phyloP scores from a whole-genome alignment of 2,113 vertebrate species.

The Alligator sinensis region DNA sequence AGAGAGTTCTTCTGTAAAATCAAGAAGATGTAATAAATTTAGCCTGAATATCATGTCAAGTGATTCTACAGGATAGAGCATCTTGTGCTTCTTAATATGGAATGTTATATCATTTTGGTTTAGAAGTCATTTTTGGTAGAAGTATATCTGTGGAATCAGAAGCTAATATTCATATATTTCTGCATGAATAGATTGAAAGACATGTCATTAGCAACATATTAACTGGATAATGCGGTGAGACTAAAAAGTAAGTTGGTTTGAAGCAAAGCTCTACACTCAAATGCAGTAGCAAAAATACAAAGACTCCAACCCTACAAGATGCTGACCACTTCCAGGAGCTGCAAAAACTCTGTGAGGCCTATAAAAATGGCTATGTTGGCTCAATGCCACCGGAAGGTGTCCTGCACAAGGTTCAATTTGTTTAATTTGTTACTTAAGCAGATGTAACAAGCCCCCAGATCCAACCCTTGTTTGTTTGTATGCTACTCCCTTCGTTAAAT shows the following conservation, averaged over 20 bases:
- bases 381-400: background rate
- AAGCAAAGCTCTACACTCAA: background rate
- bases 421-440: background rate
- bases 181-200: background rate
- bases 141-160: background rate
- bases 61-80: background rate
- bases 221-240: too few relatives aligned
- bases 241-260: background rate
- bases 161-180: background rate
- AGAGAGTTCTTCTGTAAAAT: background rate
- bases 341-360: background rate
- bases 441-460: background rate
- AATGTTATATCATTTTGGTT: background rate
- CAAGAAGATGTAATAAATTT: background rate
- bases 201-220: background rate
- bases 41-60: background rate
- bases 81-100: background rate
- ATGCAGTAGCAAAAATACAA: background rate
- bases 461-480: background rate
- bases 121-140: background rate
- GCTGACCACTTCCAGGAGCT: background rate
- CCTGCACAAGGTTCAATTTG: background rate
- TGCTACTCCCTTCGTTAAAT: background rate
- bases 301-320: background rate
- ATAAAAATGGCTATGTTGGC: background rate